Evolutionary conservation across 2,888 invertebrate genomes (phyloP), one percentile per base, ranked within the genome.

Genomic region (Tenthredo livida): DNA sequence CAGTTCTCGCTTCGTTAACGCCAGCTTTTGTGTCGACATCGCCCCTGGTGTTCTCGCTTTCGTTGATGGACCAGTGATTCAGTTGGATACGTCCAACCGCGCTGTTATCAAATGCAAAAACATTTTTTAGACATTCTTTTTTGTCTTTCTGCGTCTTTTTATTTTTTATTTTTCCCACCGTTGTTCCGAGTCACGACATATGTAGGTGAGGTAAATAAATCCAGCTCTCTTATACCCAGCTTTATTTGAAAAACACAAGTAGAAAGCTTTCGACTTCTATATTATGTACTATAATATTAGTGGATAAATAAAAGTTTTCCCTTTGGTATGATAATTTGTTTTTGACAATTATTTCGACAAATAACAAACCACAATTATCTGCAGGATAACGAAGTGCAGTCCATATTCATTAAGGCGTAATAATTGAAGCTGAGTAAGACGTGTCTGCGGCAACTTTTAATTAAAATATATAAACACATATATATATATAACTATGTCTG

Each of bases 1-100:
- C 67, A 84, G 33, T 86, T 84, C 86, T 88, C 86, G 85, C 85
- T 87, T 87, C 86, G 87, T 87, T 87, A 87, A 85, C 85, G 84
- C 84, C 86, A 80, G 61, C 80, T 80, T 80, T 80, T 80, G 61
- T 61, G 80, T 80, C 80, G 61, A 58, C 80, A 40, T 80, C 21
- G 40, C 58, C 61, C 61, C 25, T n/a, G 61, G 40, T 65, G 15
- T 61, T 80, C 80, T 80, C 80, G 80, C 21, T 65, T 54, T 77
- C 77, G 50, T 77, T 77, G 61, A 80, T 61, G 40, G 80, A 54
- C 54, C 61, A 33, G 61, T 29, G 58, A 58, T 61, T 61, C 54
- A 78, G 25, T 33, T 25, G 58, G 21, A 58, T 78, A 54, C 50
- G 50, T 80, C 37, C 58, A 61, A 61, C 25, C 25, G 15, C 21